Percentiles rank a stretch among this genome's conserved stretches.
These are phyloP conservation scores for Heteronetta atricapilla DNA, from an alignment of 2,113 vertebrate species.

Conservation along the genomic window DNA sequence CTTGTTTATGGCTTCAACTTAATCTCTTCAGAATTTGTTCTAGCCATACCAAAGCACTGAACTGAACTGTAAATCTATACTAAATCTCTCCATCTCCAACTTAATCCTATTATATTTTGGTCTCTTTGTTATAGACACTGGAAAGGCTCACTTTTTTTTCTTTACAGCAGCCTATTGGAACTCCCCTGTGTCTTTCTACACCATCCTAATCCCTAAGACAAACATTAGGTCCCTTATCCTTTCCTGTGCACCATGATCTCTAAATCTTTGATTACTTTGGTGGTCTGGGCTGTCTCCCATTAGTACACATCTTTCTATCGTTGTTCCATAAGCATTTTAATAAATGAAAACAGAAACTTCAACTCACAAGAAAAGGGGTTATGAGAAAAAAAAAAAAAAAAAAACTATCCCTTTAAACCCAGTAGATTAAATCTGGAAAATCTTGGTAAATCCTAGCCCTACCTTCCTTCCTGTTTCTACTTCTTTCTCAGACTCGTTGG, in stretches of 20 bases:
- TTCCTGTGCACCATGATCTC: not conserved
- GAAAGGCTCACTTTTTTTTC: not conserved
- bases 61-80: not conserved
- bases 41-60: not conserved
- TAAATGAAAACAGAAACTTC: not conserved
- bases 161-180: not conserved
- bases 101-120: not conserved
- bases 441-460: not conserved
- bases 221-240: not conserved
- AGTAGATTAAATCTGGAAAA: not conserved
- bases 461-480: not conserved
- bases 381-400: not conserved
- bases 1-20: not conserved
- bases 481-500: not conserved
- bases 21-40: not conserved
- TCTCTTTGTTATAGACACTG: not conserved
- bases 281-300: not conserved
- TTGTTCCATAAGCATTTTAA: not conserved
- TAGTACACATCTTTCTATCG: not conserved
- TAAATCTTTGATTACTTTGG: not conserved
- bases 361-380: fast-evolving
- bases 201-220: not conserved
- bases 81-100: not conserved
- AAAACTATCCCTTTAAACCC: not conserved
- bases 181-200: not conserved